Evolutionary conservation across 2,113 vertebrate genomes (phyloP), one percentile per base, ranked within the genome.

Genomic region (Cervus canadensis): DNA sequence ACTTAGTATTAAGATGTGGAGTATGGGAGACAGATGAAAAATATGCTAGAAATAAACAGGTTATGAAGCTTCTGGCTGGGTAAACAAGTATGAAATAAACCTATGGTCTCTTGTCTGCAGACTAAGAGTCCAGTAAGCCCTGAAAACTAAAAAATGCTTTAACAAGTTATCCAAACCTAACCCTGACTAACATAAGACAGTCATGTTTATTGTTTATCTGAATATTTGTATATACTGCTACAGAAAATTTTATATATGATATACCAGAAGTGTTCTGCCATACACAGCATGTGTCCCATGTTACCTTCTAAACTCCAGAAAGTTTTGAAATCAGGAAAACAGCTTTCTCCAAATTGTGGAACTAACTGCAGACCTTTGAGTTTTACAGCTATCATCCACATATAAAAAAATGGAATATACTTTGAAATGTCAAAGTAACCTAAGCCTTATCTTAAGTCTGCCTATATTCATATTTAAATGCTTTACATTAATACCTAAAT

Each of bases 41-140:
- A 87, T 92, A 86, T 9, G 60, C 86, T 96, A 93, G 94, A 97
- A 94, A 96, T 96, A 96, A 96, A 89, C 67, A 48, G 91, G 84
- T 26, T 87, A 79, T 30, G 54, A 91, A 96, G 87, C 76, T 97
- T 52, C 82, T 96, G 92, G 78, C 83, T 91, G 56, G n/a, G 48
- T 92, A 91, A 82, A 86, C 33, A 83, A 54, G 36, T 94, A 71
- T 52, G 78, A 95, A 96, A 54, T 96, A 96, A 97, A 89, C 54
- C 82, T 28, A 17, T n/a, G 43, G 84, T 86, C 26, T 16, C 30
- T 92, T 90, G 54, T 89, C 36, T 62, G 33, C 36, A 79, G 14
- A 93, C 12, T 25, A 97, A 48, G 93, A 83, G 67, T 85, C 67
- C 76, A 97, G 14, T 36, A 88, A 74, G 23, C 10, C 43, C 26